Evolutionary conservation across 2,888 invertebrate genomes (phyloP).

Genomic region (Empis livida): DNA sequence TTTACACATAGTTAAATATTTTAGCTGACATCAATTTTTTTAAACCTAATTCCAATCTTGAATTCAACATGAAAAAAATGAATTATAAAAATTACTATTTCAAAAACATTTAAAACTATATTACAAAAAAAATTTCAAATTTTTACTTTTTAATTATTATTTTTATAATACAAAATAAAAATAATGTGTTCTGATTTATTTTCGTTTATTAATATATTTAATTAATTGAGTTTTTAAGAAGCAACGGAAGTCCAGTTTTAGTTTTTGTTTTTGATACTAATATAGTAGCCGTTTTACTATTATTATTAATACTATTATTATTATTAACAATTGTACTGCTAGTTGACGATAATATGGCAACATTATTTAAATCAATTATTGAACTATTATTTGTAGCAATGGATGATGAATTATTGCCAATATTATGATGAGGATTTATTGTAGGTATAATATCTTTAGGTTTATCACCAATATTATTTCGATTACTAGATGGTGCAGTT

Average conservation of each 20-base stretch:
- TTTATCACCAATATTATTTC: slow-evolving; percentile 3
- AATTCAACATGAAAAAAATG: too few species aligned
- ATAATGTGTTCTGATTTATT: not conserved
- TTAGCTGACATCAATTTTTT: too few species aligned
- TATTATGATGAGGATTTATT: slow-evolving; percentile 5
- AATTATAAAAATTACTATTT: too few species aligned
- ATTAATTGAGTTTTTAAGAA: slow-evolving; percentile 33
- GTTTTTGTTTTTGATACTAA: slow-evolving; percentile 37
- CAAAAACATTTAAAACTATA: too few species aligned
- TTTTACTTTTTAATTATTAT: too few species aligned
- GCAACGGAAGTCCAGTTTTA: slow-evolving; percentile 36
- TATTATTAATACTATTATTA: slow-evolving; percentile 10
- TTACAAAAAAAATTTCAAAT: too few species aligned
- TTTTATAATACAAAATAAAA: too few species aligned
- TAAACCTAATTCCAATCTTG: too few species aligned
- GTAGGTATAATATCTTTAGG: slow-evolving; percentile 18
- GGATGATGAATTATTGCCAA: slow-evolving; percentile 10
- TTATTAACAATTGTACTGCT: slow-evolving; percentile 11
- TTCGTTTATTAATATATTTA: not conserved
- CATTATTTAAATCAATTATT: not conserved
- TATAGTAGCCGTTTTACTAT: slow-evolving; percentile 35
- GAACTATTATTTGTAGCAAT: not conserved
- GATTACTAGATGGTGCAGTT: not conserved
- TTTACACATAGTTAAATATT: too few species aligned
- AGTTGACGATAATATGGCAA: slow-evolving; percentile 1